phyloP scores from a whole-genome alignment of 2,113 vertebrate species.

The Colossoma macropomum region DNA sequence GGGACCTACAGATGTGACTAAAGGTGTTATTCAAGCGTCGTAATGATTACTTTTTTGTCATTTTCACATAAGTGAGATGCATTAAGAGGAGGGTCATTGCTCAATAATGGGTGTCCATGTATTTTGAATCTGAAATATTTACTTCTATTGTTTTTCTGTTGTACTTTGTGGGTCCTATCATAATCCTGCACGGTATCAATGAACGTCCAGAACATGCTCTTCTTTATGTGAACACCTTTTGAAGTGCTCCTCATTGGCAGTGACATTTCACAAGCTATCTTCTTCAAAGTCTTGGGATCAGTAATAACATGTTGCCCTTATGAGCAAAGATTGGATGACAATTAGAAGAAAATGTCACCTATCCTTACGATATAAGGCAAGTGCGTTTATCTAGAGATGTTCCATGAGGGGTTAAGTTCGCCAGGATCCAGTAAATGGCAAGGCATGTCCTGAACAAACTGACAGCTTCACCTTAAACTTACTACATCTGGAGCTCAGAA shows the following conservation, averaged over 20 bases:
- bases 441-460: background rate
- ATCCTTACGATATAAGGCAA: constrained; percentile 59
- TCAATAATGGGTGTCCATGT: background rate
- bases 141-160: background rate
- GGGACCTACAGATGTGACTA: too few relatives aligned
- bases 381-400: constrained; percentile 59
- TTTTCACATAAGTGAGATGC: too few relatives aligned
- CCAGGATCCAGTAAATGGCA: constrained; percentile 44
- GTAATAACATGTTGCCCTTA: constrained; percentile 65
- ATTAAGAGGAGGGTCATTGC: too few relatives aligned
- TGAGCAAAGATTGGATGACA: constrained; percentile 66
- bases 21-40: too few relatives aligned
- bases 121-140: background rate
- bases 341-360: constrained; percentile 76
- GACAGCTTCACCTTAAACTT: constrained; percentile 10
- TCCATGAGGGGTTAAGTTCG: constrained; percentile 47
- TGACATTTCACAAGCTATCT: constrained; percentile 79
- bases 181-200: background rate
- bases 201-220: background rate
- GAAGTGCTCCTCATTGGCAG: constrained; percentile 62
- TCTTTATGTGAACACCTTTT: constrained; percentile 53
- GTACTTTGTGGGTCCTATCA: background rate
- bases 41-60: too few relatives aligned
- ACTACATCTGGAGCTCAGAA: background rate
- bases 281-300: constrained; percentile 72